Evolutionary conservation across 2,797 vertebrate genomes (phyloP), one percentile per base, ranked within the genome.

Genomic region (Phrynocephalus forsythii): DNA sequence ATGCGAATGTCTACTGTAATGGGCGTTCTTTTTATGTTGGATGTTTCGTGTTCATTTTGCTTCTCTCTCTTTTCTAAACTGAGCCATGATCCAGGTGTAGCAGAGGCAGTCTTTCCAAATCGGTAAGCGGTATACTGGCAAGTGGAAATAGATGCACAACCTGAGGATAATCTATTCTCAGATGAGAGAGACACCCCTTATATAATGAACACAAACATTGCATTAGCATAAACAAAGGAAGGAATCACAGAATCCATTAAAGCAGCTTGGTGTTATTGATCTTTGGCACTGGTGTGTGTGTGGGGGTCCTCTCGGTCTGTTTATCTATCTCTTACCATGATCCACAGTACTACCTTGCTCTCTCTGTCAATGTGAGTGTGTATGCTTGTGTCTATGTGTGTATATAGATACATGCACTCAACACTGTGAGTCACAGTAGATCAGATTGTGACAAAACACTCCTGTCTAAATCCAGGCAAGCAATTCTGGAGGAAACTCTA

Each of bases 161-260:
- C 52, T 13, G 3, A 63, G 30, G 78, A 84, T 76, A 91, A 88
- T 83, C 85, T 90, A 77, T 82, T 86, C 86, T 86, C 68, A 86
- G 83, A 76, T 86, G 80, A 90, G 68, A 82, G 85, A 81, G 87
- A 90, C 83, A 91, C 88, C 89, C 87, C 88, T 85, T 18, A 88
- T 73, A 30, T 87, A 92, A 81, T 4, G 52, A 83, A 93, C 38
- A 87, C 38, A 92, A 91, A 88, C 50, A 87, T 30, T 90, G 71
- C 79, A 89, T 88, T 91, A 92, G 89, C 72, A 79, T 1, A 89
- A 83, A 88, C 83, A 90, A 91, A 94, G 90, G 92, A 93, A 92
- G 89, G 93, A 95, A 90, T 89, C 3, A 67, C 81, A 87, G 90
- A 91, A 86, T 93, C 89, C 87, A 92, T 92, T 90, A 91, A 93